Conservation (phyloP, 92 coral and sea anemone species). For the Ricordea florida region DNA sequence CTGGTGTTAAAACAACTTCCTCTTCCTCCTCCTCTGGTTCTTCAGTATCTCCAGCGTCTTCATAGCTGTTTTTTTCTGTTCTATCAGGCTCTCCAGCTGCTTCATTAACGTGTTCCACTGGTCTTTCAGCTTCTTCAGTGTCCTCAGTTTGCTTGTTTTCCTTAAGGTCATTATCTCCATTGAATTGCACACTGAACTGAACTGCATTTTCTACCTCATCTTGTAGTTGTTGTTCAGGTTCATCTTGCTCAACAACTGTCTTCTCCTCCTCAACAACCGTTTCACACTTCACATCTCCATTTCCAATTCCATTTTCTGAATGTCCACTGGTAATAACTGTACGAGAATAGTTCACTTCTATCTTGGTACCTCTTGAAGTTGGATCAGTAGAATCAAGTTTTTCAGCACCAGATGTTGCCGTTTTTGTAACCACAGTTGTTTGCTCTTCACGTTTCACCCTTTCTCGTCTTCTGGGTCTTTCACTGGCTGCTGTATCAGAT, state of each 20-base stretch:
- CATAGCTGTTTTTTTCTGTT: conserved; percentile 1
- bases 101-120: conserved; percentile 22
- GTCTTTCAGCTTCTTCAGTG: conserved; percentile 16
- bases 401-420: background rate
- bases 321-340: conserved; percentile 5
- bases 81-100: conserved; percentile 19
- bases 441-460: conserved; percentile 25
- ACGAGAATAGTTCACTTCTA: conserved; percentile 2
- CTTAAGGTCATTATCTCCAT: conserved; percentile 2
- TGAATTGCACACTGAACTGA: background rate
- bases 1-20: conserved; percentile 68
- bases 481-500: conserved; percentile 46
- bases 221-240: background rate
- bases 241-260: conserved; percentile 26
- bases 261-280: conserved; percentile 28
- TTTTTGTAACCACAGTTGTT: conserved; percentile 28
- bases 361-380: background rate
- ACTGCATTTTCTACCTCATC: conserved; percentile 4
- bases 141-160: background rate
- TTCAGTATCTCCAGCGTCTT: conserved; percentile 20
- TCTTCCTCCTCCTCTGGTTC: conserved; percentile 40
- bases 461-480: conserved; percentile 44
- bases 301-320: conserved; percentile 55
- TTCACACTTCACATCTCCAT: conserved; percentile 49
- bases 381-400: conserved; percentile 1